phyloP scores from a whole-genome alignment of 2,797 vertebrate species.

The Eremophila alpestris region DNA sequence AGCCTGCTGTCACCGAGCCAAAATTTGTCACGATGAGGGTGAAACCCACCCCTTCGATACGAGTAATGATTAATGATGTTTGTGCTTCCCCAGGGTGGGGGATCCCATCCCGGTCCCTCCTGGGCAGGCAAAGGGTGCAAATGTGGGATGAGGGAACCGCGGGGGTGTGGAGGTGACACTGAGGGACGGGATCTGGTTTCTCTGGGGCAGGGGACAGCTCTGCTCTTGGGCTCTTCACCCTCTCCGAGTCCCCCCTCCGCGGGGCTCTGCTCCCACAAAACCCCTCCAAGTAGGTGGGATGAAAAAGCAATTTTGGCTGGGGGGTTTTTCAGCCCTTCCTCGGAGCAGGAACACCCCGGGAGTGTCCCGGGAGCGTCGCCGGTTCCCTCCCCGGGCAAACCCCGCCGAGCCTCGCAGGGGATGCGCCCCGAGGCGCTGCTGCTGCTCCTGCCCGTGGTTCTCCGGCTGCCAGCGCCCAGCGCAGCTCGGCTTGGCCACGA shows the following conservation, averaged over 20 bases:
- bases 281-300: not conserved
- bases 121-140: not conserved
- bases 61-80: rapidly evolving
- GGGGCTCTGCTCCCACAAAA: not conserved
- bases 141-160: not conserved
- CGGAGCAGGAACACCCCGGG: rapidly evolving
- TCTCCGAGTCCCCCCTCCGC: rapidly evolving
- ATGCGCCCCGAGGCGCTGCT: rapidly evolving
- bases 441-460: not conserved
- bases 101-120: not conserved
- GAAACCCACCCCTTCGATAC: not conserved
- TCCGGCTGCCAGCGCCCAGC: rapidly evolving
- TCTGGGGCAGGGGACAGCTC: not conserved
- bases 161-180: not conserved
- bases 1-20: not conserved
- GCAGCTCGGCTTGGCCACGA: rapidly evolving
- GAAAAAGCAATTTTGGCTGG: rapidly evolving
- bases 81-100: not conserved
- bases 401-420: not conserved
- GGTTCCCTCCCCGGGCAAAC: rapidly evolving
- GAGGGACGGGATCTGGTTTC: not conserved
- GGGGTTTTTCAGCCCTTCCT: not conserved
- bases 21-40: not conserved
- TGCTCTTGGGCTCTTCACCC: not conserved
- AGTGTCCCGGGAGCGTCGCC: not conserved